Evolutionary conservation across 2,888 invertebrate species (phyloP).

Genomic region (Drosophila cognata): DNA sequence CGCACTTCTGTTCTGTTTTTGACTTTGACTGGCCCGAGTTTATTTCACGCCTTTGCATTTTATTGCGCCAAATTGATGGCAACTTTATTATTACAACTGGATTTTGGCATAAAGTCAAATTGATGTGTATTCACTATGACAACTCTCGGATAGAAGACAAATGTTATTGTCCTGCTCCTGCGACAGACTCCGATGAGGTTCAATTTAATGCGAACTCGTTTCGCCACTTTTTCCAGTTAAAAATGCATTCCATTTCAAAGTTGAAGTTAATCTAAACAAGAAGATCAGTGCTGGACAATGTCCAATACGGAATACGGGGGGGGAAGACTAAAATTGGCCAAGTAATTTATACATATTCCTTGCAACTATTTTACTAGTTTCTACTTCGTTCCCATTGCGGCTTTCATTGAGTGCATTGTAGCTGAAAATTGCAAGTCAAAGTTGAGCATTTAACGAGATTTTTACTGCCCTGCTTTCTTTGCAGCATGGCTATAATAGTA

Average conservation of each 20-base stretch:
- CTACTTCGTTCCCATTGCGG: not conserved
- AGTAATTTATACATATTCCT: not conserved
- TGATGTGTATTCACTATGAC: conserved; percentile 12
- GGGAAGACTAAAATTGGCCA: not conserved
- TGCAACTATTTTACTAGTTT: not conserved
- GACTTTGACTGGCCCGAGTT: conserved; percentile 16
- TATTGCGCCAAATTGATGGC: conserved; percentile 65
- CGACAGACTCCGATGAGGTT: not conserved
- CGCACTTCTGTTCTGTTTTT: not conserved
- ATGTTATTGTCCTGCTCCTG: not conserved
- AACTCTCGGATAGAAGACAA: conserved; percentile 1
- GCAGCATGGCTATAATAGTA: not conserved
- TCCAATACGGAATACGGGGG: not conserved
- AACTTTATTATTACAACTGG: conserved; percentile 65
- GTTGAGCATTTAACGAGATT: not conserved
- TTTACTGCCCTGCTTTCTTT: not conserved
- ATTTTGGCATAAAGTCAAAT: conserved; percentile 59
- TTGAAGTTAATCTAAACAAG: not conserved
- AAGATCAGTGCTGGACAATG: not conserved
- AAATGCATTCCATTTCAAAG: not conserved
- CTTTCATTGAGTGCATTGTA: not conserved
- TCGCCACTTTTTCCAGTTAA: not conserved
- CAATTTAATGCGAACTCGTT: not conserved
- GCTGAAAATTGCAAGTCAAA: conserved; percentile 1
- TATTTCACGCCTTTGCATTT: conserved; percentile 48